Evolutionary conservation across 2,797 vertebrate species (phyloP).

Genomic region (Coregonus suidteri): DNA sequence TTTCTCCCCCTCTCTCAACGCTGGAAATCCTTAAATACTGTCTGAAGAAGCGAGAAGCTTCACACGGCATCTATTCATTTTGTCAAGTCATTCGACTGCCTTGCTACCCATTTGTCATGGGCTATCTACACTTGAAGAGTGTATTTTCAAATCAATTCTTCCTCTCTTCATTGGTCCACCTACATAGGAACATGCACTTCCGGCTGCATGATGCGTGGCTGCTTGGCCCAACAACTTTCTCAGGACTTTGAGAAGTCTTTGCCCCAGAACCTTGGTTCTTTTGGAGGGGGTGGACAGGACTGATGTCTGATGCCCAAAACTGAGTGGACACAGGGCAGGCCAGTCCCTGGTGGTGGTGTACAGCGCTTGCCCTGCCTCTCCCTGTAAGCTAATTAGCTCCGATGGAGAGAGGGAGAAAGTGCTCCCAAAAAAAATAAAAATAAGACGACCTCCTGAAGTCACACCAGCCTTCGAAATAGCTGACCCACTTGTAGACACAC

Average conservation of each 20-base stretch:
- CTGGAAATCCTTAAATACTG: neutral
- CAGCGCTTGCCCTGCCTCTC: conserved; percentile 10
- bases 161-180: conserved; percentile 14
- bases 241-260: conserved; percentile 59
- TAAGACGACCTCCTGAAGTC: conserved; percentile 66
- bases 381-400: conserved; percentile 28
- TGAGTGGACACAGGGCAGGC: conserved; percentile 61
- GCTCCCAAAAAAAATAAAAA: conserved; percentile 55
- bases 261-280: conserved; percentile 38
- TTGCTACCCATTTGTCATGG: no score
- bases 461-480: conserved; percentile 78
- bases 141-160: neutral
- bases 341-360: conserved; percentile 54
- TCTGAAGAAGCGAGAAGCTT: no score
- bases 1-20: conserved; percentile 5
- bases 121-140: neutral
- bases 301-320: neutral
- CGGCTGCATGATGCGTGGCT: neutral
- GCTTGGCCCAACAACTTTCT: conserved; percentile 3
- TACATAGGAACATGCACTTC: conserved; percentile 11
- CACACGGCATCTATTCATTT: neutral
- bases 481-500: conserved; percentile 83
- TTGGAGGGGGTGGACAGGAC: conserved; percentile 24
- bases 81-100: neutral
- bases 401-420: conserved; percentile 55